Base-by-base conservation (phyloP, 2,888 invertebrate species). In the Parnassius orleans region DNA sequence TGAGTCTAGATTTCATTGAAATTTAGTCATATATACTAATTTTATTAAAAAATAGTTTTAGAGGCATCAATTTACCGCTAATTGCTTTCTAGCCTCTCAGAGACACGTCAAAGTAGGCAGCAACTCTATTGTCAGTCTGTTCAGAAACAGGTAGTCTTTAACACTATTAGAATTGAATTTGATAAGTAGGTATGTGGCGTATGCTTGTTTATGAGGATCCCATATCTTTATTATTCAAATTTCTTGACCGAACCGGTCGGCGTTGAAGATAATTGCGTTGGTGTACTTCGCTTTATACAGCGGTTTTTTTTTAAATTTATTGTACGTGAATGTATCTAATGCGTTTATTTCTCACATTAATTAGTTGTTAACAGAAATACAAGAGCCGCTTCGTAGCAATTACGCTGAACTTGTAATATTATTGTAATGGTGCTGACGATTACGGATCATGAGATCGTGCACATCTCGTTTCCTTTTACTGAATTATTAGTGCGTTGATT, bases 131-230 rank as follows among this genome's bases (percentile, higher is more conserved):
- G 58, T 61, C 41, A 10, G n/a, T 46, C 24, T 19, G 47, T 51
- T 19, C 3, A 3, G 47, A 3, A 47, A 11, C 46, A 46, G 63
- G 60, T 73, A 72, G 68, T 85, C 86, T 80, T 60, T 78, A 73
- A 67, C 73, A 68, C 74, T 74, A 81, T 79, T 83, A 83, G 82
- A 83, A 85, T 86, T 87, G 83, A 84, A 83, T 83, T 84, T 80
- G 84, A 83, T 84, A 88, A 87, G 85, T 84, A 83, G 83, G 83
- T 83, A 87, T 83, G 89, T 90, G 87, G 84, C 81, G 79, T 90
- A 88, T 88, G 88, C 83, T 84, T 81, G 84, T 89, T 88, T 87
- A 87, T 84, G 79, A 78, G 72, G 72, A 76, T 74, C 69, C 78
- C 80, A 73, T 88, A 88, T 89, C 87, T 89, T 85, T 88, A 87